These are phyloP conservation scores for Yponomeuta plumbellus DNA, from an alignment of 2,888 invertebrate genomes.

Conservation along the genomic window DNA sequence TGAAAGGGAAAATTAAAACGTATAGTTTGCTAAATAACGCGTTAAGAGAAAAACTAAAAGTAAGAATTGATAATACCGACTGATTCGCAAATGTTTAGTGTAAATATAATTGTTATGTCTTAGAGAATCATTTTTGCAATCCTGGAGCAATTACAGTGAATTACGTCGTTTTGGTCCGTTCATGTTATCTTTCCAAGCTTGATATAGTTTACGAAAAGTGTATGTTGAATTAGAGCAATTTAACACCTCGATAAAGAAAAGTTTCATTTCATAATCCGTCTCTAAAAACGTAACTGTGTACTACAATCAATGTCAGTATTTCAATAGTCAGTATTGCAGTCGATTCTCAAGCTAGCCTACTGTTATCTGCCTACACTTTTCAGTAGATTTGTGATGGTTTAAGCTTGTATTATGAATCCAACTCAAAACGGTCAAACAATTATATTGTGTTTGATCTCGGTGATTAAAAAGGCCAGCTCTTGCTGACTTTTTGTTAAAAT, in stretches of 20 bases:
- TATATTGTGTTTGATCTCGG: not conserved
- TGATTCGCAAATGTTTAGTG: constrained; percentile 70
- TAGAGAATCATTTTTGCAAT: constrained; percentile 53
- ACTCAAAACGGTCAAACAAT: not conserved
- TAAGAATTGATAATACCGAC: constrained; percentile 54
- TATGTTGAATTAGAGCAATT: too few species aligned
- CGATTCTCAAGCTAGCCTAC: too few species aligned
- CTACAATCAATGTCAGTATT: too few species aligned
- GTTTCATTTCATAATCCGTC: too few species aligned
- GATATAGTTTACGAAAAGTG: not conserved
- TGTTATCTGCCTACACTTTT: too few species aligned
- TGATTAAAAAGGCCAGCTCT: not conserved
- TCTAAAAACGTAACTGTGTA: too few species aligned
- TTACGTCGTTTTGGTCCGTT: not conserved
- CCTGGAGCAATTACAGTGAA: constrained; percentile 17
- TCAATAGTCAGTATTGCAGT: too few species aligned
- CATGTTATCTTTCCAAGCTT: not conserved
- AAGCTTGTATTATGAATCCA: not conserved
- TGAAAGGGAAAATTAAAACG: constrained; percentile 18
- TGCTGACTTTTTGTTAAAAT: not conserved
- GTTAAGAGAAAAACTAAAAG: constrained; percentile 32
- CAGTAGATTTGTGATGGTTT: not conserved
- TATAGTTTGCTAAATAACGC: constrained; percentile 38
- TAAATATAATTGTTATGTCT: constrained; percentile 60
- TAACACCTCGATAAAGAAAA: too few species aligned